Evolutionary conservation across 2,888 invertebrate genomes (phyloP), one percentile per base, ranked within the genome.

Genomic region (Cyclophora punctaria): DNA sequence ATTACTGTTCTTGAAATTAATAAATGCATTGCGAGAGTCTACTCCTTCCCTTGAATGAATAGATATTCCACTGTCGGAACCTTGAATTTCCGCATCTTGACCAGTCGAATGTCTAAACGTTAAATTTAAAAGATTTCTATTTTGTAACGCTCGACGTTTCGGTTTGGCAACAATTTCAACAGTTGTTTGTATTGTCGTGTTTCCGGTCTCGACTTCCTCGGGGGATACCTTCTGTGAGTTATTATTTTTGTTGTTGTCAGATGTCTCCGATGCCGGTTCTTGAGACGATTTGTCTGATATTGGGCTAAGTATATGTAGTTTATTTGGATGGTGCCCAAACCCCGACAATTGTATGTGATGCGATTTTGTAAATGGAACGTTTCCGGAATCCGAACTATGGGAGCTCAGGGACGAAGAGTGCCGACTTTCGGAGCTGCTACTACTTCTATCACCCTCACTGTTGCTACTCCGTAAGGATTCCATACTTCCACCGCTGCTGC

Each of bases 241-340:
- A 69, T 94, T 94, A 73, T 93, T 93, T 62, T 92, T 92, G 66
- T 94, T 94, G 71, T 95, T 94, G 68, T 95, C 95, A 6, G 94
- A 94, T 33, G 94, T 93, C 78, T 96, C 95, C 4, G 95, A 94
- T 33, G 92, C 93, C 7, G 94, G 95, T 71, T 96, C 96, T 78
- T 95, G 95, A 1, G 95, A 95, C 34, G 96, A 96, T 80, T 96
- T 96, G 80, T 96, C 96, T 52, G 96, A 96, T 69, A 96, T 96
- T 33, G 96, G 96, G 67, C 96, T 96, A 46, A 96, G 89, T 73
- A 96, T 95, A 79, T 96, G 95, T 62, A 96, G 84, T 77, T 96
- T 95, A 75, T 89, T 90, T 51, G 92, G 91, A 77, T 94, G 93
- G 64, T 94, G 92, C 50, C 92, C 90, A 76, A 93, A 94, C 73